A percentile compares a stretch with the other conserved stretches of the same genome.
Evolutionary conservation across 2,797 vertebrate genomes (phyloP).

Genomic region (Mionectes olivaceus): DNA sequence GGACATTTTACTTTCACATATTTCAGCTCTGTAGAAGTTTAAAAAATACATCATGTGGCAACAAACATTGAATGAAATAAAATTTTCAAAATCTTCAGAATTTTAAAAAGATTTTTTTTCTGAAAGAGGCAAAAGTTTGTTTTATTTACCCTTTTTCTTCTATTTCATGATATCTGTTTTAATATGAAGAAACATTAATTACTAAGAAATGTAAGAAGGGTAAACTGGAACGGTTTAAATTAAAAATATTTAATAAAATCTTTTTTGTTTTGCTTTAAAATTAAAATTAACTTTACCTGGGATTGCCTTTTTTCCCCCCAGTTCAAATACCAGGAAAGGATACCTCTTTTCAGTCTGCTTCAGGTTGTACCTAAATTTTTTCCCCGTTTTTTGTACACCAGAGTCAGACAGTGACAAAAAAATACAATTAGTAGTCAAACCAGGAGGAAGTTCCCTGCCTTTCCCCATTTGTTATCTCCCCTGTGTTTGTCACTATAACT

Average conservation of each 20-base stretch:
- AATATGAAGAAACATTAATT: neutral
- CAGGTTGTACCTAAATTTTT: neutral
- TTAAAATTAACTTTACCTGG: neutral
- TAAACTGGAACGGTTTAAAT: neutral
- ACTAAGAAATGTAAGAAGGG: neutral
- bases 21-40: neutral
- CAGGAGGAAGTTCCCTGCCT: neutral
- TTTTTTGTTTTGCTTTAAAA: neutral
- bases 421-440: neutral
- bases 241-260: fast-evolving
- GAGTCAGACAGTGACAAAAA: neutral
- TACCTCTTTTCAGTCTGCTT: neutral
- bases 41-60: neutral
- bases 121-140: neutral
- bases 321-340: neutral
- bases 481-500: neutral
- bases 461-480: neutral
- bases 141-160: neutral
- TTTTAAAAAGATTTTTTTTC: neutral
- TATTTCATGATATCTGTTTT: neutral
- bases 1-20: neutral
- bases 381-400: neutral
- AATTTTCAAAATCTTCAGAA: neutral
- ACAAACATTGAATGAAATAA: neutral
- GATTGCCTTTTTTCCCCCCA: neutral